Percentiles rank a stretch among this genome's conserved stretches.
Evolutionary conservation across 2,797 vertebrate genomes (phyloP).

Genomic region (Danio kyathit): DNA sequence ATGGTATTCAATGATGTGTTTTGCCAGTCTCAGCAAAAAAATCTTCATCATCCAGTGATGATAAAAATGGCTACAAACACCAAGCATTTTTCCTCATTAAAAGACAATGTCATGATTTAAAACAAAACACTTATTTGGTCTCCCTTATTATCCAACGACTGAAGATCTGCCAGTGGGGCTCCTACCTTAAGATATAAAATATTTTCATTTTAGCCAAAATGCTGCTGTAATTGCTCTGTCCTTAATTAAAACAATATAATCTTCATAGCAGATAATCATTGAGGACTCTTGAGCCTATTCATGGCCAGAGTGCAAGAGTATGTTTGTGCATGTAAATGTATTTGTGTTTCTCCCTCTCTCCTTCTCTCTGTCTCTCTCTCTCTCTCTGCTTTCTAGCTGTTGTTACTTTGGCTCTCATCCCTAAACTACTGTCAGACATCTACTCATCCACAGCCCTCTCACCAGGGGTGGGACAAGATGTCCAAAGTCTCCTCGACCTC

Average conservation of each 20-base stretch:
- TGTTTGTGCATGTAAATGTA: constrained; percentile 6
- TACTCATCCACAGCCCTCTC: constrained; percentile 53
- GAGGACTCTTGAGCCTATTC: constrained; percentile 13
- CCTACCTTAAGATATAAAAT: neutral
- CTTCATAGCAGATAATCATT: constrained; percentile 12
- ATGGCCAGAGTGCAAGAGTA: neutral
- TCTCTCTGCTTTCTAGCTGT: neutral
- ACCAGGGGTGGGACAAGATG: constrained; percentile 55
- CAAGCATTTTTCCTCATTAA: too few species aligned
- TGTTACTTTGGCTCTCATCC: constrained; percentile 27
- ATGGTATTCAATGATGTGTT: too few species aligned
- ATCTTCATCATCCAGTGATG: too few species aligned
- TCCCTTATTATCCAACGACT: neutral
- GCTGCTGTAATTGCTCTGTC: constrained; percentile 7
- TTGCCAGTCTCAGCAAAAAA: too few species aligned
- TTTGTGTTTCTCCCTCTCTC: neutral
- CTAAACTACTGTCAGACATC: constrained; percentile 46
- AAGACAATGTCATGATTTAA: too few species aligned
- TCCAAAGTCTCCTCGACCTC: constrained; percentile 60
- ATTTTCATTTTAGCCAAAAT: neutral
- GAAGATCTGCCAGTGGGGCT: neutral
- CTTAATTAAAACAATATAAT: constrained; percentile 28
- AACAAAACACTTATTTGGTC: neutral
- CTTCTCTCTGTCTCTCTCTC: neutral
- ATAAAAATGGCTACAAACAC: too few species aligned